Evolutionary conservation across 23 tunicate species (phyloP), one percentile per base, ranked within the genome.

Genomic region (Halocynthia roretzi): DNA sequence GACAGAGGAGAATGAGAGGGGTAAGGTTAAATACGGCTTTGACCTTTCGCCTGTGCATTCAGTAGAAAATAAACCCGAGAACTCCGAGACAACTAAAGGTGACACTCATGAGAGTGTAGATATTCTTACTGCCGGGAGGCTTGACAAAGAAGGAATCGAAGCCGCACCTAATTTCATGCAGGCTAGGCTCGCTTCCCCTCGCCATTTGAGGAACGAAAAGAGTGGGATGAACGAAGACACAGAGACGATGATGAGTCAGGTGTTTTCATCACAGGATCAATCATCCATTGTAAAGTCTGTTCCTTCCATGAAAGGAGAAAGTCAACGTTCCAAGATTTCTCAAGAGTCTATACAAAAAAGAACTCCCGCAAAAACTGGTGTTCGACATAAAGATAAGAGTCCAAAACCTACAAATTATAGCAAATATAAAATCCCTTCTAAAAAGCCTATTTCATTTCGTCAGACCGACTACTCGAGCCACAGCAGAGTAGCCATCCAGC

Each of bases 221-320:
- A 65, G 71, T 17, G 31, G 58, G 40, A 54, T 53, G 12, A 83
- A 80, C 56, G 80, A 86, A 14, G 92, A 86, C 54, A 82, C 93
- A 8, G 93, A 87, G 44, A 87, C 93, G 54, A 82, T 87, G 93
- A 87, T 87, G 93, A 82, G 93, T n/a, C 93, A 87, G 70, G 93
- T 87, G 48, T 87, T 83, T 60, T 87, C 93, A 14, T 74, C 78
- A 8, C 78, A 74, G 56, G 78, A 74, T 74, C 64, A 17, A 12
- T 14, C 50, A 20, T 74, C 78, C 18, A 31, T 31, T 31, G 44
- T 31, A 31, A 31, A 31, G 4, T 31, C 44, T 31, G 44, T 31
- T 31, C 4, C 44, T 31, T 31, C 44, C 44, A 31, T 31, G 44
- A 31, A 31, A 31, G 44, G 44, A 31, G 44, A 31, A 31, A 31